A percentile compares a stretch with the other conserved stretches of the same genome.
phyloP scores from a whole-genome alignment of 2,113 vertebrate genomes.

The Theropithecus gelada region DNA sequence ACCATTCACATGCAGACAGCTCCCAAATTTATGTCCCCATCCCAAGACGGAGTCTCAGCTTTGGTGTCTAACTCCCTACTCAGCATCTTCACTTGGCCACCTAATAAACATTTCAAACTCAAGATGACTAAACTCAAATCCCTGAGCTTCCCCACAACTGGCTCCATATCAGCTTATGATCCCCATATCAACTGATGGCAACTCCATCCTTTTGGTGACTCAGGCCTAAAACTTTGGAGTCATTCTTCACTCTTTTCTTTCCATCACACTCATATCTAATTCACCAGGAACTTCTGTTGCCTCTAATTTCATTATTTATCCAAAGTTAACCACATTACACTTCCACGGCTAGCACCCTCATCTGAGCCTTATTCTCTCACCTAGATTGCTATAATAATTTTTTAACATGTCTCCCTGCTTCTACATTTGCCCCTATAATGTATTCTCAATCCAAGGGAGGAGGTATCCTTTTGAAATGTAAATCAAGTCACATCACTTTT shows the following conservation, averaged over 20 bases:
- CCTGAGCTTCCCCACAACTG: background rate
- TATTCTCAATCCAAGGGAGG: background rate
- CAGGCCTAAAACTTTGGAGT: background rate
- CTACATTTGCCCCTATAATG: background rate
- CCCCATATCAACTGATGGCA: background rate
- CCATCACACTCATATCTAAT: background rate
- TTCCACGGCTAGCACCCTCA: background rate
- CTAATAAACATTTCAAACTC: background rate
- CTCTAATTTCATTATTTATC: background rate
- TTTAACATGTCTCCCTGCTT: background rate
- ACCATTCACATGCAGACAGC: background rate
- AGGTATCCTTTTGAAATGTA: background rate
- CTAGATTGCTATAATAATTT: background rate
- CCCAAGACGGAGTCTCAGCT: background rate
- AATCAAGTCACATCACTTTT: background rate
- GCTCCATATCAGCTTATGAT: no score
- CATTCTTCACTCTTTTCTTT: background rate
- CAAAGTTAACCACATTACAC: background rate
- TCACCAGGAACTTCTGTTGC: background rate
- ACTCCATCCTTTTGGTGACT: background rate
- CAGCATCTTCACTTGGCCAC: background rate
- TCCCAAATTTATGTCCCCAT: background rate
- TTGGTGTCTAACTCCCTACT: background rate
- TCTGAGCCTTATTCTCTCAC: background rate
- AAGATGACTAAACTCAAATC: background rate